These are phyloP conservation scores for Rhabditoides inermis DNA, from an alignment of 2,888 invertebrate species.

Conservation along the genomic window DNA sequence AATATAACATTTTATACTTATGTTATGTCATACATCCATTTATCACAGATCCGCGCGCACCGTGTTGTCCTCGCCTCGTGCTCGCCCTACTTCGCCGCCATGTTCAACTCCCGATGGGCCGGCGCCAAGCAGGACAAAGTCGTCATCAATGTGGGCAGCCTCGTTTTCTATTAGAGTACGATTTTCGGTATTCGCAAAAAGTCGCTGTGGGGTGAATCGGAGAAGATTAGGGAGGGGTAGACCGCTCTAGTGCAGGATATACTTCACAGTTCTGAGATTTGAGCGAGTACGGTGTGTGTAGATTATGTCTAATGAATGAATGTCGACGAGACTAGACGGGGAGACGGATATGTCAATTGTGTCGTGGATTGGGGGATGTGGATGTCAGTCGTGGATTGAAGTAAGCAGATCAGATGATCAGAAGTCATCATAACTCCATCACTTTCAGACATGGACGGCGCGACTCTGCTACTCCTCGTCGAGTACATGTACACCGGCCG, in stretches of 20 bases:
- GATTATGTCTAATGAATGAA: too few relatives aligned
- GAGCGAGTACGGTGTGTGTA: too few relatives aligned
- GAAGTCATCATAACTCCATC: background rate
- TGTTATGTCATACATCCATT: too few relatives aligned
- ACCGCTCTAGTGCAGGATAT: too few relatives aligned
- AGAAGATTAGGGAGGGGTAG: too few relatives aligned
- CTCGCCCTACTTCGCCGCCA: slow-evolving; percentile 16
- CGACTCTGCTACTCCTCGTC: slow-evolving; percentile 12
- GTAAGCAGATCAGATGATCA: background rate
- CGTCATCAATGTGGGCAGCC: background rate
- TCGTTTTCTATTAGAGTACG: background rate
- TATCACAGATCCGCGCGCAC: slow-evolving; percentile 15
- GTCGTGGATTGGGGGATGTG: too few relatives aligned
- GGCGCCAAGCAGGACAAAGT: background rate
- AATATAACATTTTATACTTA: too few relatives aligned
- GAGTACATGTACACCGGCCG: slow-evolving; percentile 24
- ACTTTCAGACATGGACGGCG: slow-evolving; percentile 16
- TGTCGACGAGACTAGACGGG: too few relatives aligned
- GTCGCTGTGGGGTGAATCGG: slow-evolving; percentile 3
- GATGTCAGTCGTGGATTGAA: too few relatives aligned
- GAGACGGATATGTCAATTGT: too few relatives aligned
- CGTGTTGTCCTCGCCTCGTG: slow-evolving; percentile 18
- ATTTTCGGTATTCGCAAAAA: slow-evolving; percentile 12
- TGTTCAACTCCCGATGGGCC: background rate
- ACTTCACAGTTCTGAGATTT: too few relatives aligned